These are phyloP conservation scores for Mirounga angustirostris DNA, from an alignment of 2,113 vertebrate genomes.

Conservation along the genomic window DNA sequence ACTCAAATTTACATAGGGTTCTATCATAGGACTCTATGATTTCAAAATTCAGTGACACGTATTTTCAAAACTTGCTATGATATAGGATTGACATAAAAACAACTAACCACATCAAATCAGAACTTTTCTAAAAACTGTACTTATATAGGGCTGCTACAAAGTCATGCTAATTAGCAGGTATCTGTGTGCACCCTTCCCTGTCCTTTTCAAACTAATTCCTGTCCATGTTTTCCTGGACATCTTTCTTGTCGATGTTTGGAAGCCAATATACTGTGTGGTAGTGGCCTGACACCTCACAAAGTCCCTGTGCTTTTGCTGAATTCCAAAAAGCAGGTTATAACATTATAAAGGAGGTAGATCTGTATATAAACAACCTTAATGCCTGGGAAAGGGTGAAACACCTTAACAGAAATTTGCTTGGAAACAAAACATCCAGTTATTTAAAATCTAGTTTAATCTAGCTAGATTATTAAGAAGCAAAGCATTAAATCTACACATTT, in stretches of 20 bases:
- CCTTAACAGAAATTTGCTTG: neutral
- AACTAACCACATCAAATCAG: neutral
- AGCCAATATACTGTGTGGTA: neutral
- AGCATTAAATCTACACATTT: neutral
- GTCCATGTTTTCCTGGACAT: neutral
- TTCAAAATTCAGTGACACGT: neutral
- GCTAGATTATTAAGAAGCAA: neutral
- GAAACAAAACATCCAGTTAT: neutral
- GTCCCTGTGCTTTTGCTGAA: neutral
- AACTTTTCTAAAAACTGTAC: neutral
- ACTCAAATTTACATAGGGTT: neutral
- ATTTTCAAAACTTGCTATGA: constrained; percentile 17
- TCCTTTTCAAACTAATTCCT: neutral
- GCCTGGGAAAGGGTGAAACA: neutral
- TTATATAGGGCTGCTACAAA: neutral
- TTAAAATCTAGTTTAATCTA: constrained; percentile 14
- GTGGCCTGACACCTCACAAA: neutral
- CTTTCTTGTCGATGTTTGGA: neutral
- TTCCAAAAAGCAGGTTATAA: neutral
- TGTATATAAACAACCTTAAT: neutral
- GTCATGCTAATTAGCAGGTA: neutral
- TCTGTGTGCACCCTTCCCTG: neutral
- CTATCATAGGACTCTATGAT: neutral
- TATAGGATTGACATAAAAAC: neutral
- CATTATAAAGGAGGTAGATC: neutral